Evolutionary conservation across 2,888 invertebrate species (phyloP).

Genomic region (Pocota personata): DNA sequence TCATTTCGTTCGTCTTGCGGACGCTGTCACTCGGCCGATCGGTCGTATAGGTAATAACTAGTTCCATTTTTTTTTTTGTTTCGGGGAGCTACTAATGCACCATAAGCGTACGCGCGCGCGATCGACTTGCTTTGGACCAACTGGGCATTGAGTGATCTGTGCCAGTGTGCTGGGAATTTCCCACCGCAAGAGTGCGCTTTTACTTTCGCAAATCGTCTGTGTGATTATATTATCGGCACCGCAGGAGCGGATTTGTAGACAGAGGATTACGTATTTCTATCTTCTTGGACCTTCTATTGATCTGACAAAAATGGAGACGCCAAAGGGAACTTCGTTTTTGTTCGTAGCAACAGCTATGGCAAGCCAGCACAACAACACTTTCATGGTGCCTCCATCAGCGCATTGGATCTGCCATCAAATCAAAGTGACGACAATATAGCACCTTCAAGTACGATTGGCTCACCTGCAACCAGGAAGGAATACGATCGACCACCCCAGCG

Average conservation of each 20-base stretch:
- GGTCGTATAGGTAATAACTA: slow-evolving; percentile 59
- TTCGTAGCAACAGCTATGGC: slow-evolving; percentile 71
- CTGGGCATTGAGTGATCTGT: slow-evolving; percentile 35
- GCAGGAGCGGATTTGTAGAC: slow-evolving; percentile 79
- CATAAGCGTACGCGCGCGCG: slow-evolving; percentile 29
- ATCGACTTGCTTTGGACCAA: slow-evolving; percentile 51
- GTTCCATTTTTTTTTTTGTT: slow-evolving; percentile 31
- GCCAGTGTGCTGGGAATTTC: slow-evolving; percentile 55
- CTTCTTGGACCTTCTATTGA: slow-evolving; percentile 32
- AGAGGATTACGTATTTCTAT: slow-evolving; percentile 31
- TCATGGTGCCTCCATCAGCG: slow-evolving; percentile 75
- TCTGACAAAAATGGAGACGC: slow-evolving; percentile 75
- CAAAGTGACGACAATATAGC: slow-evolving; percentile 45
- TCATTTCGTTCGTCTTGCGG: slow-evolving; percentile 29
- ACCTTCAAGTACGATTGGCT: slow-evolving; percentile 12
- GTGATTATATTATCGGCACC: slow-evolving; percentile 16
- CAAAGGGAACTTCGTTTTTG: slow-evolving; percentile 76
- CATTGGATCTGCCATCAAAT: slow-evolving; percentile 74
- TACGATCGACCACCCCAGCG: slow-evolving; percentile 33
- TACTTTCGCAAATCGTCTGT: slow-evolving; percentile 54
- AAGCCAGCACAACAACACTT: slow-evolving; percentile 55
- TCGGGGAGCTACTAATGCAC: slow-evolving; percentile 35
- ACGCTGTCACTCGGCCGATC: slow-evolving; percentile 34
- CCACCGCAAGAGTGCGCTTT: slow-evolving; percentile 63
- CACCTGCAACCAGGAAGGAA: slow-evolving; percentile 61